phyloP scores from a whole-genome alignment of 1,140 invertebrate species.

The Plodia interpunctella region DNA sequence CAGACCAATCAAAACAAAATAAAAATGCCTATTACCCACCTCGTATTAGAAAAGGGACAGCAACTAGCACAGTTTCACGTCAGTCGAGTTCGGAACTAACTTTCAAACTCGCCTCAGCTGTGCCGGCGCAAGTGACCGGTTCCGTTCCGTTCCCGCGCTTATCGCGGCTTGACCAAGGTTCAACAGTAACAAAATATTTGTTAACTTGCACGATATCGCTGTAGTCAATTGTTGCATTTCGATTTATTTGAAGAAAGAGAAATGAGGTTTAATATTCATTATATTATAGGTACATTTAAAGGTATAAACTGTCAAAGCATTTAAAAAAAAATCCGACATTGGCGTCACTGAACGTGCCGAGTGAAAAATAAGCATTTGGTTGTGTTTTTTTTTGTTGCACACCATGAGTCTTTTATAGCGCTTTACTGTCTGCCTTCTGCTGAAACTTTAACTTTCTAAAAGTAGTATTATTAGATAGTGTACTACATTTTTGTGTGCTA shows the following conservation, averaged over 20 bases:
- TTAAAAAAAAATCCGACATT: too few relatives aligned
- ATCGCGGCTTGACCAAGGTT: conserved; percentile 28
- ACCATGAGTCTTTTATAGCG: too few relatives aligned
- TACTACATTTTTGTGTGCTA: too few relatives aligned
- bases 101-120: background rate
- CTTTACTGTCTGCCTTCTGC: too few relatives aligned
- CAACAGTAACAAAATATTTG: conserved; percentile 16
- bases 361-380: too few relatives aligned
- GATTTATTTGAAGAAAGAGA: background rate
- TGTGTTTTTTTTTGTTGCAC: too few relatives aligned
- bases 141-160: conserved; percentile 19
- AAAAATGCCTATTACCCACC: conserved; percentile 1
- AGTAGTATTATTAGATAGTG: too few relatives aligned
- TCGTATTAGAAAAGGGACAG: background rate
- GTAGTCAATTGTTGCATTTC: background rate
- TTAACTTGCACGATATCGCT: background rate
- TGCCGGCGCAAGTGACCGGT: conserved; percentile 14
- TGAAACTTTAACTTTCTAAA: too few relatives aligned
- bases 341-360: too few relatives aligned
- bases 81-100: conserved; percentile 5
- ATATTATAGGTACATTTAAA: too few relatives aligned
- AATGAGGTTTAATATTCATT: background rate
- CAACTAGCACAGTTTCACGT: conserved; percentile 1
- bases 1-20: background rate
- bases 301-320: too few relatives aligned